A percentile compares a stretch with the other conserved stretches of the same genome.
These are phyloP conservation scores for Axea sp. DNA, from an alignment of 2,888 invertebrate genomes.

Conservation along the genomic window DNA sequence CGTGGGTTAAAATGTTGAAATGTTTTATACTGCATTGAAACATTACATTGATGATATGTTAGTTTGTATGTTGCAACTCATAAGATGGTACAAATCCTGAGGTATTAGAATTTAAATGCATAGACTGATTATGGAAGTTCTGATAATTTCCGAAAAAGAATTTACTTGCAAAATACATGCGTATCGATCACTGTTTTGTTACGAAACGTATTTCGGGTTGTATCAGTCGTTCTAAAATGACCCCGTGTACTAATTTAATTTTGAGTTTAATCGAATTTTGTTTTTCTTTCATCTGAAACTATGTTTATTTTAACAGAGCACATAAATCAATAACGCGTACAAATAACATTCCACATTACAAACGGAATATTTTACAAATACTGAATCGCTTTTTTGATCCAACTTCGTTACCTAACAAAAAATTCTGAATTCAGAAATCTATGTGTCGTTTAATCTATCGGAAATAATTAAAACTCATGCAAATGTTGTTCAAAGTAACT, in stretches of 20 bases:
- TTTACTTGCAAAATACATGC: constrained; percentile 1
- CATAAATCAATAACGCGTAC: constrained; percentile 24
- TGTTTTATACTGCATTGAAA: no score
- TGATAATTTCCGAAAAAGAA: neutral
- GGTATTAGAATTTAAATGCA: no score
- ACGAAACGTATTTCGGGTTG: constrained; percentile 8
- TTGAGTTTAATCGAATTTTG: constrained; percentile 7
- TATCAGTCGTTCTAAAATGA: neutral
- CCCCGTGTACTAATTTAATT: constrained; percentile 19
- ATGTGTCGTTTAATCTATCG: neutral
- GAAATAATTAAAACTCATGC: constrained; percentile 4
- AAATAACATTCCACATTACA: constrained; percentile 8
- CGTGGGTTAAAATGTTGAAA: no score
- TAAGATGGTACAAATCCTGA: no score
- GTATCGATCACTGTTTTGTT: constrained; percentile 11
- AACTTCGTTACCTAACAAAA: neutral
- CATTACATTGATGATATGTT: no score
- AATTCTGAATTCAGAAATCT: neutral
- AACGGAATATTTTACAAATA: neutral
- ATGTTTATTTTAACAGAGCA: neutral
- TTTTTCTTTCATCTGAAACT: constrained; percentile 13
- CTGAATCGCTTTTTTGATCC: constrained; percentile 1
- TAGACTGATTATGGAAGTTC: neutral
- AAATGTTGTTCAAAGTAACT: no score
- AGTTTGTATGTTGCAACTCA: no score